These are phyloP conservation scores for Arion vulgaris DNA, from an alignment of 1,140 invertebrate genomes.

Conservation along the genomic window DNA sequence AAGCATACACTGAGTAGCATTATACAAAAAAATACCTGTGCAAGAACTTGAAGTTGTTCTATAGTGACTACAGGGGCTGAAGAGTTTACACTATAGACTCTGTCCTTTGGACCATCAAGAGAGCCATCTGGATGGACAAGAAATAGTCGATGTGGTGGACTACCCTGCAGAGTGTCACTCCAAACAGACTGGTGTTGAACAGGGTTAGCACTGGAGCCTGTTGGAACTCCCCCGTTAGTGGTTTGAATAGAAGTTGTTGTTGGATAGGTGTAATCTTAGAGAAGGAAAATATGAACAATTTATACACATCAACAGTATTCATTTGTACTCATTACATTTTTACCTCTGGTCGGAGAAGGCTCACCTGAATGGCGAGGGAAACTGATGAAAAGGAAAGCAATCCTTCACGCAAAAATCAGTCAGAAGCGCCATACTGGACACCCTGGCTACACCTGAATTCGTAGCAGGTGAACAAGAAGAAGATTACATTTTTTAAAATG, in stretches of 20 bases:
- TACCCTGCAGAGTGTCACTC: neutral
- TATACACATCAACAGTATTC: neutral
- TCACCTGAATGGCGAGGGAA: no score
- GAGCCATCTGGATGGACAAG: slow-evolving; percentile 32
- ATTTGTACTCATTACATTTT: no score
- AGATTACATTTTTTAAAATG: no score
- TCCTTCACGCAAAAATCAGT: no score
- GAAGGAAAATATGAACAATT: neutral
- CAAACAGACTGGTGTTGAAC: slow-evolving; percentile 31
- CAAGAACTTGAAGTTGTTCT: slow-evolving; percentile 26
- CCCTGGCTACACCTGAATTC: no score
- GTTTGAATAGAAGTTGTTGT: slow-evolving; percentile 28
- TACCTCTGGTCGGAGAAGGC: no score
- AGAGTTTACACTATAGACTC: neutral
- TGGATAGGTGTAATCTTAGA: slow-evolving; percentile 28
- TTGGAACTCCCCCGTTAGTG: slow-evolving; percentile 30
- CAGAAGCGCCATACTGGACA: no score
- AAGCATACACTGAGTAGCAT: no score
- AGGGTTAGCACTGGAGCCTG: neutral
- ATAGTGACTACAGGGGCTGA: neutral
- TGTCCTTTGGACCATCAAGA: neutral
- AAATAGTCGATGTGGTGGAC: slow-evolving; percentile 25
- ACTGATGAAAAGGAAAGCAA: no score
- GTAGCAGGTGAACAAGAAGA: no score
- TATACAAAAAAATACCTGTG: slow-evolving; percentile 17